These are phyloP conservation scores for Eubucco bourcierii DNA, from an alignment of 2,113 vertebrate species.

Conservation along the genomic window DNA sequence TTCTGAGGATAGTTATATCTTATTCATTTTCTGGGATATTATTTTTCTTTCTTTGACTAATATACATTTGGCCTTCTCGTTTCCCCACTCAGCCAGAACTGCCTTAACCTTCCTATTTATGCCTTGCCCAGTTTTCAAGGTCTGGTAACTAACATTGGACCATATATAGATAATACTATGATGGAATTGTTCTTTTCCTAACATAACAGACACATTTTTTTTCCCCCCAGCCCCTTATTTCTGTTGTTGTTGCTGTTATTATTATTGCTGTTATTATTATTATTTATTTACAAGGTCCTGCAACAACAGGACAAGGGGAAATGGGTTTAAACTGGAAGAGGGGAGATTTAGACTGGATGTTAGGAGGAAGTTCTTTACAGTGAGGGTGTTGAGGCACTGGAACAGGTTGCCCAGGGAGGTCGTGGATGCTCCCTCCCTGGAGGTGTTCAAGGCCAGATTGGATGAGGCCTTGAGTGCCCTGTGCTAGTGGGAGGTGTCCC, in stretches of 20 bases:
- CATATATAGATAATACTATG: slow-evolving; percentile 60
- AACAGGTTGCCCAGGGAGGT: too few relatives aligned
- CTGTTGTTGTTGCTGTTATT: background rate
- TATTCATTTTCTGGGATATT: slow-evolving; percentile 76
- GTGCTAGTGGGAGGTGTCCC: too few relatives aligned
- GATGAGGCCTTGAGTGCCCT: too few relatives aligned
- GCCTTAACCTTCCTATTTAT: slow-evolving; percentile 74
- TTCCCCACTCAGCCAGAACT: slow-evolving; percentile 76
- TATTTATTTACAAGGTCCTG: too few relatives aligned
- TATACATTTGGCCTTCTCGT: slow-evolving; percentile 78
- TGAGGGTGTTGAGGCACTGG: too few relatives aligned
- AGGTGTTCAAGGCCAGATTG: too few relatives aligned
- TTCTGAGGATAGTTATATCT: slow-evolving; percentile 78
- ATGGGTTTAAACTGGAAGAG: too few relatives aligned
- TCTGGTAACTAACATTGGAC: slow-evolving; percentile 77
- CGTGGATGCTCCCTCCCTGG: too few relatives aligned
- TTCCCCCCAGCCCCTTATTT: background rate
- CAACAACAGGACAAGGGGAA: too few relatives aligned
- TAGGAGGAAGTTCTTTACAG: too few relatives aligned
- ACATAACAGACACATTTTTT: background rate
- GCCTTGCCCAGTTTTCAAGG: slow-evolving; percentile 69
- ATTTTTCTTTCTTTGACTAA: slow-evolving; percentile 75
- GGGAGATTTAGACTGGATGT: too few relatives aligned
- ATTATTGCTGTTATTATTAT: too few relatives aligned
- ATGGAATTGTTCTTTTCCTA: background rate